Evolutionary conservation across 2,888 invertebrate species (phyloP).

Genomic region (Zygothrica quintamaculata): DNA sequence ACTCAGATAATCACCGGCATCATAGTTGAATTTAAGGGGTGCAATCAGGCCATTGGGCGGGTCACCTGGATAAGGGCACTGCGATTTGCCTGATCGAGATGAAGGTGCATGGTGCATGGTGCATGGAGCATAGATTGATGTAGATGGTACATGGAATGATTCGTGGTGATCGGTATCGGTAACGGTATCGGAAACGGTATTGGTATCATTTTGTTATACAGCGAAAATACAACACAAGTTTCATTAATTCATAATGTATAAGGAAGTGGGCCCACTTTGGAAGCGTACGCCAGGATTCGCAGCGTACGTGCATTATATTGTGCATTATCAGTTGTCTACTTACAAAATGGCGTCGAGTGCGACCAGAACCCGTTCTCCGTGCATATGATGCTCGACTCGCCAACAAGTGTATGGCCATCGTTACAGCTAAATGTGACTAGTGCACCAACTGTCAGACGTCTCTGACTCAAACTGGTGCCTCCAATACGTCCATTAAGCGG

Average conservation of each 20-base stretch:
- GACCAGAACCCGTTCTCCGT: constrained; percentile 95
- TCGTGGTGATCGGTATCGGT: constrained; percentile 45
- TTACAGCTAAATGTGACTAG: constrained; percentile 91
- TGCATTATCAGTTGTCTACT: constrained; percentile 76
- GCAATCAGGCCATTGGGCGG: constrained; percentile 89
- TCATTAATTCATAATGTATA: constrained; percentile 69
- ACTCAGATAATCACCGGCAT: constrained; percentile 89
- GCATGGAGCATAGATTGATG: constrained; percentile 49
- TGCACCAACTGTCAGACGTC: constrained; percentile 91
- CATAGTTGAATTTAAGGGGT: constrained; percentile 90
- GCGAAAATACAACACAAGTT: constrained; percentile 77
- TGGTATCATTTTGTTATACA: constrained; percentile 48
- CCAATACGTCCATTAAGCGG: constrained; percentile 89
- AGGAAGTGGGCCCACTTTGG: constrained; percentile 66
- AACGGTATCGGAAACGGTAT: constrained; percentile 33
- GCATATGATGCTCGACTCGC: constrained; percentile 93
- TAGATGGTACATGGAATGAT: constrained; percentile 49
- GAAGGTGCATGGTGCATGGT: constrained; percentile 2
- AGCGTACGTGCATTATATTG: constrained; percentile 20
- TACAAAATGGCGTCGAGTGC: constrained; percentile 93
- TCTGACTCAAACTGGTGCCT: constrained; percentile 85
- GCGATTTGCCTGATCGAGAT: constrained; percentile 87
- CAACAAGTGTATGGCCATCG: constrained; percentile 87
- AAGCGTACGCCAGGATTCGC: constrained; percentile 55
- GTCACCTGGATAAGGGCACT: constrained; percentile 90